phyloP scores from a whole-genome alignment of 1,140 invertebrate species.

The Harpegnathos saltator region DNA sequence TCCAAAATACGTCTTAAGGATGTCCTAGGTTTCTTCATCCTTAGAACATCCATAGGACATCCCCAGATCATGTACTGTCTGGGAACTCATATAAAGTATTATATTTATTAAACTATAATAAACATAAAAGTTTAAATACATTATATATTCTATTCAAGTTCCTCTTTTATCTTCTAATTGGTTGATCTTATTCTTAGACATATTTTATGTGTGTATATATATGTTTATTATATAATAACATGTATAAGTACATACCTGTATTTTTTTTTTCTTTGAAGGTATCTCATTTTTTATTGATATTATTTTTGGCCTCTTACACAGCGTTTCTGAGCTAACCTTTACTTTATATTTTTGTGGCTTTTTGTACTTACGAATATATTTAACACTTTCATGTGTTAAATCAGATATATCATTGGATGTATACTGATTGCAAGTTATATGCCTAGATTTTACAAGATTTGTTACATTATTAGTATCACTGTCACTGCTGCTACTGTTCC shows the following conservation, averaged over 20 bases:
- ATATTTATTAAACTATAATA: too few relatives aligned
- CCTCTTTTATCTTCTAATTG: too few relatives aligned
- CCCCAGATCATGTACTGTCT: too few relatives aligned
- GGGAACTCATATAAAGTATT: too few relatives aligned
- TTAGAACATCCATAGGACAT: too few relatives aligned
- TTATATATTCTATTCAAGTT: too few relatives aligned
- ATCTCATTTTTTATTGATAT: neutral
- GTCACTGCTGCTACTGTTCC: conserved; percentile 24
- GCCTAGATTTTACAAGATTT: neutral
- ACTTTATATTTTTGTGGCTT: neutral
- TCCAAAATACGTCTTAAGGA: too few relatives aligned
- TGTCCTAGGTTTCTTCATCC: too few relatives aligned
- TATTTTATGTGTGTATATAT: too few relatives aligned
- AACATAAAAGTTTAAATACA: too few relatives aligned
- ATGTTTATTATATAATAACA: neutral
- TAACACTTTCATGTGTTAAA: neutral
- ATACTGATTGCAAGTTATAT: neutral
- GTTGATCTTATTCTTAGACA: too few relatives aligned
- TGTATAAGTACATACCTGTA: neutral
- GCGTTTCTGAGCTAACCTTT: neutral
- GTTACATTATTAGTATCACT: conserved; percentile 10
- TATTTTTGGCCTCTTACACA: neutral
- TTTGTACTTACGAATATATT: neutral
- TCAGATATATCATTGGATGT: neutral
- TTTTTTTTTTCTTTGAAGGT: neutral